Conservation (phyloP, 30 jellyfish, hydroid and myxozoan genomes). For the Chironex yamaguchii region DNA sequence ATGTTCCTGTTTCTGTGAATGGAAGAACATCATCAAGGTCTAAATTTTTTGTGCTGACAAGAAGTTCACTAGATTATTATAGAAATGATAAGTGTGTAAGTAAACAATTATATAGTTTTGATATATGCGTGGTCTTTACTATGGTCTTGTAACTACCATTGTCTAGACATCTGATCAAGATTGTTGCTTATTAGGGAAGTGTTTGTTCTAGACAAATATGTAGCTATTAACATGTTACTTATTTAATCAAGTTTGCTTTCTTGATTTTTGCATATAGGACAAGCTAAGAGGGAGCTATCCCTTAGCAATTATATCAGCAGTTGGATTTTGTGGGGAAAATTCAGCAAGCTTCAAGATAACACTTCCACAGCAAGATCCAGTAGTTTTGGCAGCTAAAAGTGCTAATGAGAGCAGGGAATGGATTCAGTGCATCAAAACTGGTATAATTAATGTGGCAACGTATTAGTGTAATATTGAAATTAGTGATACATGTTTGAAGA, state of each 20-base stretch:
- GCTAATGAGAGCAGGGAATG: slow-evolving; percentile 62
- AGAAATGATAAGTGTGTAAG: slow-evolving; percentile 87
- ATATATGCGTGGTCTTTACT: no score
- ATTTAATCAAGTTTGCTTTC: no score
- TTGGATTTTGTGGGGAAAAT: slow-evolving; percentile 26
- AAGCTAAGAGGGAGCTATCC: slow-evolving; percentile 86
- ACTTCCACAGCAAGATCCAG: slow-evolving; percentile 59
- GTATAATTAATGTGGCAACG: no score
- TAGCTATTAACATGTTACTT: no score
- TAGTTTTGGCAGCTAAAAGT: slow-evolving; percentile 73
- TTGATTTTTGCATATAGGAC: no score
- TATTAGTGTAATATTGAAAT: no score
- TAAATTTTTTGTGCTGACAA: slow-evolving; percentile 70
- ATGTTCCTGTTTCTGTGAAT: not conserved
- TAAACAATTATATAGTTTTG: no score
- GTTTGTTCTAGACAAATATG: no score
- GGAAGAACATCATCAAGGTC: slow-evolving; percentile 58
- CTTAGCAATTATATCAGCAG: slow-evolving; percentile 65
- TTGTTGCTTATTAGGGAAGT: no score
- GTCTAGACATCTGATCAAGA: no score
- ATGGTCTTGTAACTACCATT: no score
- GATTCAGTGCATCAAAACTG: slow-evolving; percentile 74
- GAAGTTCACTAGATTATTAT: slow-evolving; percentile 70
- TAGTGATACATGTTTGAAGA: no score
- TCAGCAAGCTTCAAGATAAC: slow-evolving; percentile 49